Percentiles rank a stretch among this genome's conserved stretches.
phyloP scores from a whole-genome alignment of 92 coral and sea anemone genomes.

The Parazoanthus atlanticus region DNA sequence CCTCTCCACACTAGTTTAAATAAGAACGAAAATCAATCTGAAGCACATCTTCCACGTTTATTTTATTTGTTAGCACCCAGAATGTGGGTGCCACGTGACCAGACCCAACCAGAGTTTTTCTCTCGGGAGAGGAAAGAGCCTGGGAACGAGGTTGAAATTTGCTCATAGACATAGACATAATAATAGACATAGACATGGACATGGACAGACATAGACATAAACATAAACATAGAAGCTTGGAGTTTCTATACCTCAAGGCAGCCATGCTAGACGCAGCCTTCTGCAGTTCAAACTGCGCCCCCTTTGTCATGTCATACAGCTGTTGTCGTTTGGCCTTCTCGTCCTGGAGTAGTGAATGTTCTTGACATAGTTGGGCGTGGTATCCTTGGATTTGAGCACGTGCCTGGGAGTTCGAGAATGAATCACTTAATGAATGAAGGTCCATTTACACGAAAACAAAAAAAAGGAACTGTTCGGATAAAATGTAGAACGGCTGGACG shows the following conservation, averaged over 20 bases:
- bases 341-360: background rate
- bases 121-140: too few species aligned
- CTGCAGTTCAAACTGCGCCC: conserved; percentile 17
- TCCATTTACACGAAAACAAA: background rate
- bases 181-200: too few species aligned
- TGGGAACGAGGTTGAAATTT: too few species aligned
- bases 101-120: too few species aligned
- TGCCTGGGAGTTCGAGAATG: background rate
- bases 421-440: background rate
- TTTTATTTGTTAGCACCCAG: too few species aligned
- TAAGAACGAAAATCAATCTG: too few species aligned
- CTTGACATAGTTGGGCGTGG: background rate
- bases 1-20: too few species aligned
- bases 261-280: conserved; percentile 35
- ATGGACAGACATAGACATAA: background rate
- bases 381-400: background rate
- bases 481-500: too few species aligned
- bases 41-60: too few species aligned
- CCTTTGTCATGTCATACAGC: background rate
- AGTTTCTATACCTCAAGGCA: background rate
- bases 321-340: background rate
- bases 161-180: too few species aligned
- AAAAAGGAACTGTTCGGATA: too few species aligned
- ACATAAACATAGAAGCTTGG: background rate
- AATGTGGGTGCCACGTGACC: too few species aligned